A percentile compares a stretch with the other conserved stretches of the same genome.
These are phyloP conservation scores for Styela plicata DNA, from an alignment of 23 tunicate genomes.

Conservation along the genomic window DNA sequence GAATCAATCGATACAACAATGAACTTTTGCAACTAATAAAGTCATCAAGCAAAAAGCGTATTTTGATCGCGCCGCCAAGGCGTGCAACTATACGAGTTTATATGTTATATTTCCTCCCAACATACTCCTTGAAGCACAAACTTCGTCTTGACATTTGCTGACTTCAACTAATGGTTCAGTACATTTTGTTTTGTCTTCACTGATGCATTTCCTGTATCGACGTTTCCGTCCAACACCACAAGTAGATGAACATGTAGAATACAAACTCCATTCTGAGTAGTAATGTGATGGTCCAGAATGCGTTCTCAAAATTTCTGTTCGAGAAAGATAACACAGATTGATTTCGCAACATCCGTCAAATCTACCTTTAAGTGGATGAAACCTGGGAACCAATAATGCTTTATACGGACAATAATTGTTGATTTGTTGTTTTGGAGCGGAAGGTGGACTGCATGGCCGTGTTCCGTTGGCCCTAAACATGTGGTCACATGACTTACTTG, in stretches of 20 bases:
- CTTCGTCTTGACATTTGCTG: background rate
- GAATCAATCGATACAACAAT: too few relatives aligned
- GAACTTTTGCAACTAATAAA: too few relatives aligned
- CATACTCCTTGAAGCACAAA: background rate
- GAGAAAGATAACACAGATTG: slow-evolving; percentile 59
- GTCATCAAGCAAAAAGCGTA: too few relatives aligned
- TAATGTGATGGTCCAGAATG: slow-evolving; percentile 42
- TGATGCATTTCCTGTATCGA: slow-evolving; percentile 38
- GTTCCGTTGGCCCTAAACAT: background rate
- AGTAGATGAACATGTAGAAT: slow-evolving; percentile 32
- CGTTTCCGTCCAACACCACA: slow-evolving; percentile 44
- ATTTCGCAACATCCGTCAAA: slow-evolving; percentile 82
- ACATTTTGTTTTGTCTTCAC: slow-evolving; percentile 13
- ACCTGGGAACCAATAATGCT: slow-evolving; percentile 27
- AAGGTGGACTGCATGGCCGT: slow-evolving; percentile 2
- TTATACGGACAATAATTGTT: slow-evolving; percentile 56
- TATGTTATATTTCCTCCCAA: too few relatives aligned
- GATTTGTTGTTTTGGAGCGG: background rate
- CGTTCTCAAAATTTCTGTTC: slow-evolving; percentile 2
- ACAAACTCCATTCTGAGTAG: slow-evolving; percentile 43
- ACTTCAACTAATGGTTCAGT: slow-evolving; percentile 1
- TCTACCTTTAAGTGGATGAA: slow-evolving; percentile 60
- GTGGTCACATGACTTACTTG: too few relatives aligned
- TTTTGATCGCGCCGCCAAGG: too few relatives aligned
- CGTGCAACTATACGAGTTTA: too few relatives aligned